These are phyloP conservation scores for Sprattus sprattus DNA, from an alignment of 2,113 vertebrate species.

Conservation along the genomic window DNA sequence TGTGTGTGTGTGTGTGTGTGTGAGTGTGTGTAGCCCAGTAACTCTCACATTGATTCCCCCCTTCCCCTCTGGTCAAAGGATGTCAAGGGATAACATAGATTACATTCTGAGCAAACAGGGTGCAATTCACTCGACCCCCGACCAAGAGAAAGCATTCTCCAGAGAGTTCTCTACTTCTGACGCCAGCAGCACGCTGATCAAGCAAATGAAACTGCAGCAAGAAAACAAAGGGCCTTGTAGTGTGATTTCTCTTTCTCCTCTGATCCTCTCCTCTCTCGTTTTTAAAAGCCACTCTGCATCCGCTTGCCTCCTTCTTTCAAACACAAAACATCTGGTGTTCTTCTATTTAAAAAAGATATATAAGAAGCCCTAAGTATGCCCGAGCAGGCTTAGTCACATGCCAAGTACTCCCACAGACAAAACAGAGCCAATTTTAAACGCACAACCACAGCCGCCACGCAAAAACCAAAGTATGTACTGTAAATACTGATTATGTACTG, in stretches of 20 bases:
- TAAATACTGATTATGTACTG: neutral
- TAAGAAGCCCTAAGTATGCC: constrained; percentile 3
- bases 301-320: neutral
- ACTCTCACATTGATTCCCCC: neutral
- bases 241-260: neutral
- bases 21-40: neutral
- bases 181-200: neutral
- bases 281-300: neutral
- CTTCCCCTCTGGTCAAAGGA: neutral
- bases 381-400: neutral
- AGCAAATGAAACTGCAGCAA: constrained; percentile 8
- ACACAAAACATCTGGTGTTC: constrained; percentile 12
- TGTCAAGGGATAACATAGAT: neutral
- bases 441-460: neutral
- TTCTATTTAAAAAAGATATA: neutral
- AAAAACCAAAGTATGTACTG: neutral
- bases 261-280: neutral
- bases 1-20: neutral
- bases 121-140: neutral
- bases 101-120: neutral
- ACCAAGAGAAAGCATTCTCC: neutral
- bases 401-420: constrained; percentile 6
- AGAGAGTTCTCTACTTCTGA: neutral
- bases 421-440: neutral
- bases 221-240: constrained; percentile 8